Conservation (phyloP, 53 echinoderm and acorn worm genomes). For the Holothuria leucospilota region DNA sequence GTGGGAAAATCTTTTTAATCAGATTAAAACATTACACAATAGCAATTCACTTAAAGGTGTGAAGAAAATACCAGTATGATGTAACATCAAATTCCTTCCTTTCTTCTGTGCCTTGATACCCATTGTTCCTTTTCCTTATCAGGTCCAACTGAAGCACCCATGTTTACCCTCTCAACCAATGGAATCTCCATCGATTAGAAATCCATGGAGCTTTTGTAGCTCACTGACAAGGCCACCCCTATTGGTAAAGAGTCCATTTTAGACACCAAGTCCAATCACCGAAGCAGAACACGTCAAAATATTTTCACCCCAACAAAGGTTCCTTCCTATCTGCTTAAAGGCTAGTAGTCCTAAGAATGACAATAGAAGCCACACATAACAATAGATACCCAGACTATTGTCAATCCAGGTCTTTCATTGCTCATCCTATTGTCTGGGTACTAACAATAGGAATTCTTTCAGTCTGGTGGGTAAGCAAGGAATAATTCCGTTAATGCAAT, state of each 20-base stretch:
- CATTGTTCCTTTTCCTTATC: slow-evolving; percentile 8
- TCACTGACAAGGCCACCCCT: too few species aligned
- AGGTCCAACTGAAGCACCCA: background rate
- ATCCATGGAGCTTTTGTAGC: too few species aligned
- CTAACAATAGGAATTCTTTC: background rate
- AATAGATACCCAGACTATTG: background rate
- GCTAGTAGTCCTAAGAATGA: background rate
- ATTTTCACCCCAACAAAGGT: too few species aligned
- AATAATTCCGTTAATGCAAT: slow-evolving; percentile 4
- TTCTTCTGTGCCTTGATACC: background rate
- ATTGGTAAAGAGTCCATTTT: too few species aligned
- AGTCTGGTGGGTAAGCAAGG: background rate
- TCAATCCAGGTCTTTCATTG: background rate
- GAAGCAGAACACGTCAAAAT: slow-evolving; percentile 6
- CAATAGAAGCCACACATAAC: background rate
- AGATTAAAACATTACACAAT: too few species aligned
- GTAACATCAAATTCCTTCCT: slow-evolving; percentile 5
- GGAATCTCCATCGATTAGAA: slow-evolving; percentile 23
- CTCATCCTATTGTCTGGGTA: slow-evolving; percentile 14
- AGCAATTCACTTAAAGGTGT: too few species aligned
- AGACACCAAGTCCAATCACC: background rate
- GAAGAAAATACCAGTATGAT: background rate
- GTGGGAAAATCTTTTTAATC: too few species aligned
- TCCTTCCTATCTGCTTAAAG: background rate
- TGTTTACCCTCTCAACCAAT: background rate